Percentiles rank a stretch among this genome's conserved stretches.
These are phyloP conservation scores for Drosophila formosana DNA, from an alignment of 2,888 invertebrate genomes.

Conservation along the genomic window DNA sequence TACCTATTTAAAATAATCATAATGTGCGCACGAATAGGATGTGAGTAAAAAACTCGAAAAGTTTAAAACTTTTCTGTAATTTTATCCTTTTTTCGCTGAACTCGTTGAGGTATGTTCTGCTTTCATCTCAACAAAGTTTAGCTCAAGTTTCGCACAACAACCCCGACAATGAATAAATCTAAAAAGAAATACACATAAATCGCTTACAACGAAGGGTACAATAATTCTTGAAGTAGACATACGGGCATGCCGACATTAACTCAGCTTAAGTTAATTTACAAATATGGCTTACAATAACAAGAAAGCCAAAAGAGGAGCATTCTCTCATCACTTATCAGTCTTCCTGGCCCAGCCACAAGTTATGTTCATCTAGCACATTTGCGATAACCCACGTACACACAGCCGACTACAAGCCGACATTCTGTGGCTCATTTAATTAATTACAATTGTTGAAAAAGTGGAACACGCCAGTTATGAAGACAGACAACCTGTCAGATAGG, in stretches of 20 bases:
- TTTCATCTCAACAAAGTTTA: constrained; percentile 17
- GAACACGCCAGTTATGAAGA: constrained; percentile 28
- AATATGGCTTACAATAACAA: not conserved
- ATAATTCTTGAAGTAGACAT: too few relatives aligned
- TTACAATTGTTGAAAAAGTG: constrained; percentile 51
- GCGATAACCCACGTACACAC: constrained; percentile 4
- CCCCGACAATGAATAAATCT: not conserved
- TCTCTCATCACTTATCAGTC: constrained; percentile 4
- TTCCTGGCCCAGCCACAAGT: not conserved
- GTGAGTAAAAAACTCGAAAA: not conserved
- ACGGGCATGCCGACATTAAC: too few relatives aligned
- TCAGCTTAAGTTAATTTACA: not conserved
- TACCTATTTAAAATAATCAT: not conserved
- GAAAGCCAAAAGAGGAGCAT: not conserved
- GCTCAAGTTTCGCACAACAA: constrained; percentile 5
- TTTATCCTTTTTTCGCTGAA: not conserved
- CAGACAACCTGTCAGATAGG: constrained; percentile 42
- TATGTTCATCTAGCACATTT: constrained; percentile 13
- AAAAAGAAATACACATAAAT: not conserved
- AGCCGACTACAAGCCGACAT: not conserved
- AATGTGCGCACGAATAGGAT: not conserved
- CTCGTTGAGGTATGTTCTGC: not conserved
- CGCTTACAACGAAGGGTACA: not conserved
- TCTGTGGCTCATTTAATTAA: constrained; percentile 55
- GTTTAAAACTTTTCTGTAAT: constrained; percentile 23